Evolutionary conservation across 2,888 invertebrate species (phyloP), one percentile per base, ranked within the genome.

Genomic region (Phengaris alcon): DNA sequence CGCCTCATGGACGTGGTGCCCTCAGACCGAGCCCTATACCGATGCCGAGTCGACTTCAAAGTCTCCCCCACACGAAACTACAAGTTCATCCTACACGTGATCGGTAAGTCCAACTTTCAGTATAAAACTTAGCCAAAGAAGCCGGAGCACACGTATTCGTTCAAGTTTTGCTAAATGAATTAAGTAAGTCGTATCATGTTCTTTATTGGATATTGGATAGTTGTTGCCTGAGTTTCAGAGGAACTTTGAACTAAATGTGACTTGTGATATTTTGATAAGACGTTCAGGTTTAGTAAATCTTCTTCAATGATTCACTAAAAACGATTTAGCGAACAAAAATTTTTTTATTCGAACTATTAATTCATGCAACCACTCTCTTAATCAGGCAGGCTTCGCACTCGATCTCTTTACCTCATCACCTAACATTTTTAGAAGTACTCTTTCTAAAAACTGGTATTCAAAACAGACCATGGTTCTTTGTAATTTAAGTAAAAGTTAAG

Each of bases 31-130:
- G 97, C 97, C 8, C 94, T 96, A 80, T 97, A 97, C 88, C 94
- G 96, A 77, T 97, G 97, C 87, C 90, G 97, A 76, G 96, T 97
- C 73, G 97, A 97, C 89, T 97, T 97, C 89, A 95, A 95, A 82
- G 95, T 95, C 80, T 96, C 97, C 8, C 97, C 97, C 0, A 97
- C 97, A 10, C 95, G 95, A 80, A 97, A 97, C 86, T 95, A 96
- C 77, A 95, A 96, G 83, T 95, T 97, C 78, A 94, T 95, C 79
- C 93, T 97, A 76, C 95, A 95, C 80, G 95, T 97, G 77, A 96
- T 97, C 81, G 96, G 97, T 97, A 76, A 88, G 89, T 79, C 9
- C 46, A 52, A 74, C n/a, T 48, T 74, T 64, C 35, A 59, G 35
- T 22, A 12, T 15, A 46, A 75, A 70, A 75, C 48, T 75, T 75